A percentile compares a stretch with the other conserved stretches of the same genome.
phyloP scores from a whole-genome alignment of 2,113 vertebrate species.

The Chitala chitala region DNA sequence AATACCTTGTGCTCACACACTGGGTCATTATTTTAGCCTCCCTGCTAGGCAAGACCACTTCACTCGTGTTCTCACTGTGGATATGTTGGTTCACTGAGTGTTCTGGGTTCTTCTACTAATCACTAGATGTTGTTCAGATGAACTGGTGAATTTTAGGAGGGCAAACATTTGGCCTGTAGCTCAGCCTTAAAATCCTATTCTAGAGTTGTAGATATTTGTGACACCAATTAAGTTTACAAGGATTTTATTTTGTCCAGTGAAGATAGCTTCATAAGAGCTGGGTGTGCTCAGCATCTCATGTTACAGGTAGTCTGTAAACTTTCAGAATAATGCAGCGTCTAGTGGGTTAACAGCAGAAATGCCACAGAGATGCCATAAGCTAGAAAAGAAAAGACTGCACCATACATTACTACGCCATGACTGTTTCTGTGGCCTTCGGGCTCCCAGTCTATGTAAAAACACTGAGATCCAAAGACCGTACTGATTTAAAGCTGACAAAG shows the following conservation, averaged over 20 bases:
- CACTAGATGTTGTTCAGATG: background rate
- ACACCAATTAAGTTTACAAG: background rate
- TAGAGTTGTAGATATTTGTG: background rate
- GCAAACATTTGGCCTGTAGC: background rate
- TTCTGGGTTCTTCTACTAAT: background rate
- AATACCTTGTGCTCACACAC: too few relatives aligned
- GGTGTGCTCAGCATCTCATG: too few relatives aligned
- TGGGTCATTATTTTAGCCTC: too few relatives aligned
- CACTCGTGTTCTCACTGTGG: too few relatives aligned
- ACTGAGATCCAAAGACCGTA: background rate
- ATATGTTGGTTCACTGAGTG: too few relatives aligned
- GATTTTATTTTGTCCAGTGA: background rate
- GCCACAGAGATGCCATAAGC: background rate
- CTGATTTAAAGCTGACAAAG: background rate
- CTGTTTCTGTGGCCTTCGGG: background rate
- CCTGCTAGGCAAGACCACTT: too few relatives aligned
- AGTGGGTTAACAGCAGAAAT: background rate
- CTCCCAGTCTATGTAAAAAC: background rate
- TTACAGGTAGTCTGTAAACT: background rate
- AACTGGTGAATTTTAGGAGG: background rate
- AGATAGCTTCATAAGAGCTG: background rate
- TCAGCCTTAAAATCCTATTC: slow-evolving; percentile 2
- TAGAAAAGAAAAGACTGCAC: background rate
- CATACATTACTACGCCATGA: background rate
- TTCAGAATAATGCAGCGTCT: background rate